These are phyloP conservation scores for Sula dactylatra DNA, from an alignment of 2,113 vertebrate genomes.

Conservation along the genomic window DNA sequence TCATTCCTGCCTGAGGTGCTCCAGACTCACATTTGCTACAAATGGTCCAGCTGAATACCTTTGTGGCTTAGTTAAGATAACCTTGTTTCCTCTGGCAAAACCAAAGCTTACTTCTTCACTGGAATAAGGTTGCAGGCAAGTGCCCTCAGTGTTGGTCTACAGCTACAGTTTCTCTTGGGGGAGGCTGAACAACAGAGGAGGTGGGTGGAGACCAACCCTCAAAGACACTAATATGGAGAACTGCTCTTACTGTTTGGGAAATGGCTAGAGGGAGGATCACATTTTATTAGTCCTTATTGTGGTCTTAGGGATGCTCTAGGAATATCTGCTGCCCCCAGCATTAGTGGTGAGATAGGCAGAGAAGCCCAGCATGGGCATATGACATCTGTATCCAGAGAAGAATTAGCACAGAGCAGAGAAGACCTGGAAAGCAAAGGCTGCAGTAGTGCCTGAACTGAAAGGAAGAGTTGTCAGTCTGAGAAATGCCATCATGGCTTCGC, in stretches of 20 bases:
- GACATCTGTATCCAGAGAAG: neutral
- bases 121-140: neutral
- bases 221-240: neutral
- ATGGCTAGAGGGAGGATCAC: neutral
- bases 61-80: neutral
- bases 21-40: neutral
- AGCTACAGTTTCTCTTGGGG: neutral
- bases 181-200: neutral
- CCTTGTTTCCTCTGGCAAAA: neutral
- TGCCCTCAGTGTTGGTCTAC: neutral
- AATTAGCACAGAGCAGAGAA: neutral
- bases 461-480: neutral
- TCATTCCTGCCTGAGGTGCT: neutral
- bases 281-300: neutral
- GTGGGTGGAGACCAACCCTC: neutral
- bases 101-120: neutral
- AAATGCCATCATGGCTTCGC: neutral
- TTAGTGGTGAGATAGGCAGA: neutral
- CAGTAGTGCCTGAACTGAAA: neutral
- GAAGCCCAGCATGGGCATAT: neutral
- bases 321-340: neutral
- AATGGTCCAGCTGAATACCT: neutral
- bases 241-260: neutral
- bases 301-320: neutral
- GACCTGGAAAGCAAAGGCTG: neutral